Percentiles rank a stretch among this genome's conserved stretches.
These are phyloP conservation scores for Carterocephalus palaemon DNA, from an alignment of 2,888 invertebrate species.

Conservation along the genomic window DNA sequence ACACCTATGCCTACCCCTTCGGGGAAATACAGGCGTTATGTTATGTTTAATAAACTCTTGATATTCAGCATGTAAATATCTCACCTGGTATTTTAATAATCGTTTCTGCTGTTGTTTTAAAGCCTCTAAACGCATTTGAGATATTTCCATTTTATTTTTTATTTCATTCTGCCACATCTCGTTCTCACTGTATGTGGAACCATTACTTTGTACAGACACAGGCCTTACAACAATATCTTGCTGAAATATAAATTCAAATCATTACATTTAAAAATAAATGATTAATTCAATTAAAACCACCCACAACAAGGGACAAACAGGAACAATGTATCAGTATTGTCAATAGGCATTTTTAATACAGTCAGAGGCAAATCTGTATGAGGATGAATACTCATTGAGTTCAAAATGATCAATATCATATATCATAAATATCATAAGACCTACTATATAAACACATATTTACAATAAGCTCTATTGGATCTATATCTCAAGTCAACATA, in stretches of 20 bases:
- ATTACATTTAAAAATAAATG: not conserved
- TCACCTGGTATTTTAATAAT: constrained; percentile 70
- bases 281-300: not conserved
- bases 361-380: too few relatives aligned
- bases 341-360: constrained; percentile 12
- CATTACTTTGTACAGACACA: constrained; percentile 71
- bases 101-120: constrained; percentile 80
- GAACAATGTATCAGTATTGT: constrained; percentile 13
- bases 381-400: too few relatives aligned
- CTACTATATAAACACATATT: too few relatives aligned
- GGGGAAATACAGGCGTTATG: too few relatives aligned
- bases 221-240: constrained; percentile 71
- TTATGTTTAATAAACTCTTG: not conserved
- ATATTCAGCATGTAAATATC: not conserved
- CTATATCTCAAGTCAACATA: too few relatives aligned
- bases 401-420: too few relatives aligned
- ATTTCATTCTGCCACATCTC: constrained; percentile 78
- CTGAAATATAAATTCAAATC: constrained; percentile 28
- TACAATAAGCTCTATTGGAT: too few relatives aligned
- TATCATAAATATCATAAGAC: too few relatives aligned
- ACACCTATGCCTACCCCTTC: too few relatives aligned
- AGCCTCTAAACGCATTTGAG: constrained; percentile 77
- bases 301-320: constrained; percentile 3
- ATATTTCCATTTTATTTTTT: constrained; percentile 81
- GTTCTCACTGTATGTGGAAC: constrained; percentile 74